A percentile compares a stretch with the other conserved stretches of the same genome.
Conservation (phyloP, 2,113 vertebrate genomes). For the Tautogolabrus adspersus region DNA sequence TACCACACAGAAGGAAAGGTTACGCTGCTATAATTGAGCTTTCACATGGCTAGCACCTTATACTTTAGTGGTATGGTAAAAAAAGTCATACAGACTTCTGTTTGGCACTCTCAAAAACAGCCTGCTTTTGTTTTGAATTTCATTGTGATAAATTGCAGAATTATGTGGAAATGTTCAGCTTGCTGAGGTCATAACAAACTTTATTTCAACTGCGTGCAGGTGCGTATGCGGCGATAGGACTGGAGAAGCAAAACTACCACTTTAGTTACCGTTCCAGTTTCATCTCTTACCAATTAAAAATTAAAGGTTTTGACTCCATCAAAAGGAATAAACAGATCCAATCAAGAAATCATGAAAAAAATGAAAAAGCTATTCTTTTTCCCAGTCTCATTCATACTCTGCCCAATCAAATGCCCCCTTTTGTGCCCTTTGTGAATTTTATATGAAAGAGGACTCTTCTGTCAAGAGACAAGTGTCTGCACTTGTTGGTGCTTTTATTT, state of each 20-base stretch:
- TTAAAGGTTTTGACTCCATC: background rate
- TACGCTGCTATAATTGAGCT: no score
- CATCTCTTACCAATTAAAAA: background rate
- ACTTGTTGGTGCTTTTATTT: background rate
- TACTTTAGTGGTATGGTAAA: no score
- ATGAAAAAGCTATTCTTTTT: background rate
- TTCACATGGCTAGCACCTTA: no score
- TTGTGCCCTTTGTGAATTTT: slow-evolving; percentile 53
- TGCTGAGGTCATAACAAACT: no score
- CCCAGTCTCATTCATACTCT: slow-evolving; percentile 17
- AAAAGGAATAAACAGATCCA: background rate
- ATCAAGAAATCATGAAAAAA: background rate
- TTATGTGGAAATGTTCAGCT: background rate
- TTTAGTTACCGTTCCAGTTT: no score
- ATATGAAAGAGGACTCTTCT: slow-evolving; percentile 48
- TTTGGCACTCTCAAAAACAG: background rate
- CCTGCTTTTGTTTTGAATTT: background rate
- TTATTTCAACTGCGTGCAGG: background rate
- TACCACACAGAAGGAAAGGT: no score
- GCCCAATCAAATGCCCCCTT: slow-evolving; percentile 43
- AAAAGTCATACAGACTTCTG: background rate
- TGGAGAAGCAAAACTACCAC: no score
- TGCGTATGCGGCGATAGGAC: background rate
- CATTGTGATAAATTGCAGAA: background rate
- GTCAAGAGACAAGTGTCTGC: slow-evolving; percentile 30